Evolutionary conservation across 2,113 vertebrate species (phyloP).

Genomic region (Urocolius indicus): DNA sequence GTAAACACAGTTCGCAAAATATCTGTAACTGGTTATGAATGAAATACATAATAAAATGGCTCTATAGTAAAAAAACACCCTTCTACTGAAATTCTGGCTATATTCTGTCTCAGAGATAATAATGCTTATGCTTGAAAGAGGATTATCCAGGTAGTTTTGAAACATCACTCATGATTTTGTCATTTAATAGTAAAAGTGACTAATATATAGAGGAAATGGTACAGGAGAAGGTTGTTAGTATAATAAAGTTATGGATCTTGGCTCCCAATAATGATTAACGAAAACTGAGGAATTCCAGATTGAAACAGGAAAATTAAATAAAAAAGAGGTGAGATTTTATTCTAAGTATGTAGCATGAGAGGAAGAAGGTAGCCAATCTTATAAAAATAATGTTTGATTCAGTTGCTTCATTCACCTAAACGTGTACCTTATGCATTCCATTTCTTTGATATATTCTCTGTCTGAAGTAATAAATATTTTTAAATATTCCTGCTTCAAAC

Average conservation of each 20-base stretch:
- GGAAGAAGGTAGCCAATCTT: neutral
- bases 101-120: neutral
- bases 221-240: neutral
- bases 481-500: neutral
- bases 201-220: neutral
- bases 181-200: neutral
- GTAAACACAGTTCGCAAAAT: neutral
- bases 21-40: neutral
- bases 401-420: neutral
- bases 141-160: neutral
- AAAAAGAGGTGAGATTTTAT: neutral
- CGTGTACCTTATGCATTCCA: fast-evolving
- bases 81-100: neutral
- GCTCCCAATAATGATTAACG: neutral
- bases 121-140: neutral
- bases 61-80: neutral
- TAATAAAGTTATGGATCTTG: neutral
- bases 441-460: neutral
- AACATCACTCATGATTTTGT: neutral
- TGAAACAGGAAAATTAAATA: neutral
- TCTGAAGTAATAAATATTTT: neutral
- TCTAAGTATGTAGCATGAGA: neutral
- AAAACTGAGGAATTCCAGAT: neutral
- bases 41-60: neutral
- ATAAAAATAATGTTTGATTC: neutral